Evolutionary conservation across 1,140 invertebrate species (phyloP).

Genomic region (Bradynema listronoti): DNA sequence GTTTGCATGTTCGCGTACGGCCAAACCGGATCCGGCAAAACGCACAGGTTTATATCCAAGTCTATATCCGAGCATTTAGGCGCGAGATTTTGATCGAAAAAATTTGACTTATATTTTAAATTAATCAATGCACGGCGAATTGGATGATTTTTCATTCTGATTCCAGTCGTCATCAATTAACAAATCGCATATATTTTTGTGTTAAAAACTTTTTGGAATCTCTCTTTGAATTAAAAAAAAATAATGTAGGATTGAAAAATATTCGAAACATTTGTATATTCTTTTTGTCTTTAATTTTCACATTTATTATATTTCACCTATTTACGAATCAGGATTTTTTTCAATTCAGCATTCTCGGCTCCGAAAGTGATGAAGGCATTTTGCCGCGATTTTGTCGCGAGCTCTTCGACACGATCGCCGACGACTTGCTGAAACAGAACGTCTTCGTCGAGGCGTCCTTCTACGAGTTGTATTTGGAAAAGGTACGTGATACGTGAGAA

Average conservation of each 20-base stretch:
- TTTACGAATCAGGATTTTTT: not conserved
- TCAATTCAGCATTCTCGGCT: conserved; percentile 16
- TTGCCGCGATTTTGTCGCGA: conserved; percentile 11
- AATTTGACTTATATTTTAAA: too few relatives aligned
- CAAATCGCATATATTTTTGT: too few relatives aligned
- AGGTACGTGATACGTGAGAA: conserved; percentile 12
- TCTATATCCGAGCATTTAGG: conserved; percentile 58
- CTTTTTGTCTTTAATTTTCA: too few relatives aligned
- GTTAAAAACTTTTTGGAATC: too few relatives aligned
- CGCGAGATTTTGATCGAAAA: too few relatives aligned
- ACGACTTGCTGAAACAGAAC: not conserved
- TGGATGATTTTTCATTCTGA: not conserved
- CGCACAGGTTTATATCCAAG: conserved; percentile 57
- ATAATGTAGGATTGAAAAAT: too few relatives aligned
- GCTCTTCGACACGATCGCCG: conserved; percentile 6
- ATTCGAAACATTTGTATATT: too few relatives aligned
- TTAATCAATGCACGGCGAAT: not conserved
- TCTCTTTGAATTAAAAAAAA: too few relatives aligned
- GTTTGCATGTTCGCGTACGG: conserved; percentile 91
- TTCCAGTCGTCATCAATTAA: too few relatives aligned
- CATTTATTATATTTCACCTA: not conserved
- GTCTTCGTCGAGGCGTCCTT: conserved; percentile 9
- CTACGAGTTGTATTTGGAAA: conserved; percentile 19
- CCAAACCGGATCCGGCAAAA: conserved; percentile 86
- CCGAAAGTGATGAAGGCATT: not conserved